Conservation (phyloP, 2,888 invertebrate species). For the Drosophila formosana region DNA sequence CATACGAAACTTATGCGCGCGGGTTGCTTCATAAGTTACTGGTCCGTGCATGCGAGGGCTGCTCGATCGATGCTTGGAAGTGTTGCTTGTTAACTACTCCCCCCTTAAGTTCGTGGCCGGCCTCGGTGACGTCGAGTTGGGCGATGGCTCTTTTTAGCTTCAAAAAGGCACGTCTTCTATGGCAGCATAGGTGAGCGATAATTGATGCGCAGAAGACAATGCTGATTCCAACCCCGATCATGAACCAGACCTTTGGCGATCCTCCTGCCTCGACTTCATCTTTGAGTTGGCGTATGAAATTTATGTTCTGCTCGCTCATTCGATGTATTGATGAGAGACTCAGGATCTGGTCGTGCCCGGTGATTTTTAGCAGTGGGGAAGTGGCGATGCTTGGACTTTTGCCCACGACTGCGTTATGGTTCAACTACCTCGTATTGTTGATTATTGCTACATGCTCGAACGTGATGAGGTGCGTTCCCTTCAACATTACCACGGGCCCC, state of each 20-base stretch:
- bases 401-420: neutral
- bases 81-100: too few species aligned
- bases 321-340: conserved; percentile 23
- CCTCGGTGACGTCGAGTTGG: too few species aligned
- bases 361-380: conserved; percentile 11
- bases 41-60: too few species aligned
- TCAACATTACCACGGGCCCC: too few species aligned
- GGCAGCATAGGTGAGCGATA: neutral
- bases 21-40: too few species aligned
- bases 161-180: too few species aligned
- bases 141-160: too few species aligned
- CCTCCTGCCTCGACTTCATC: conserved; percentile 12
- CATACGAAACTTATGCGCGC: too few species aligned
- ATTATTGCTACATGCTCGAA: neutral
- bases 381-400: neutral
- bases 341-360: conserved; percentile 2
- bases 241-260: conserved; percentile 15
- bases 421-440: conserved; percentile 8
- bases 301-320: conserved; percentile 27
- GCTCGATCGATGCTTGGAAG: too few species aligned
- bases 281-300: conserved; percentile 9
- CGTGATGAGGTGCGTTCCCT: neutral
- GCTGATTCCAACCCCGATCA: neutral
- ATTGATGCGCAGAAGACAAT: neutral
- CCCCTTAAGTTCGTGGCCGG: too few species aligned